Evolutionary conservation across 1,140 invertebrate species (phyloP).

Genomic region (Drosophila kohkoa): DNA sequence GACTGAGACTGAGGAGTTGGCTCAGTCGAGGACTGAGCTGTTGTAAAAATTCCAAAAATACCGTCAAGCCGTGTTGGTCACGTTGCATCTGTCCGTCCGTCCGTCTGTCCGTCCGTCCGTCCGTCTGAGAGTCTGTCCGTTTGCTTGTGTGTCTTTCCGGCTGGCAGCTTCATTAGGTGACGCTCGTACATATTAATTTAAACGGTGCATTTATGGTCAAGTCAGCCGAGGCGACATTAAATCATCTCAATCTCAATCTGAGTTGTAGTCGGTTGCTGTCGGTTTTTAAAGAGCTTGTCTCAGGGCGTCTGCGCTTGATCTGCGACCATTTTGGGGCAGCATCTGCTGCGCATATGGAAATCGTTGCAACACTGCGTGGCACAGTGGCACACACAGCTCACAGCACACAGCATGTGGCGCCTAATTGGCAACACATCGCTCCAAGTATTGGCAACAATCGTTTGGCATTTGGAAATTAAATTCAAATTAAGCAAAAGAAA

Average conservation of each 20-base stretch:
- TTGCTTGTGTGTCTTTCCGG: not conserved
- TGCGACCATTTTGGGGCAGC: conserved; percentile 57
- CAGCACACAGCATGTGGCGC: conserved; percentile 29
- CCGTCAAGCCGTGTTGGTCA: conserved; percentile 65
- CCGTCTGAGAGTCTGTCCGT: not conserved
- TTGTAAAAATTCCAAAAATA: conserved; percentile 83
- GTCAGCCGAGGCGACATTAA: conserved; percentile 59
- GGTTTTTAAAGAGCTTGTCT: too few relatives aligned
- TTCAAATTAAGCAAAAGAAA: conserved; percentile 38
- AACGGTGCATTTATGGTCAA: conserved; percentile 65
- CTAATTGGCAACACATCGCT: conserved; percentile 50
- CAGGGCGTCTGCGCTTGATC: conserved; percentile 53
- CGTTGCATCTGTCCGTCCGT: conserved; percentile 36
- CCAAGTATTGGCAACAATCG: not conserved
- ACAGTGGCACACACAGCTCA: conserved; percentile 3
- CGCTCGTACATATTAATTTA: conserved; percentile 81
- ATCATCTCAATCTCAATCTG: conserved; percentile 54
- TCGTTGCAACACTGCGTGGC: conserved; percentile 48
- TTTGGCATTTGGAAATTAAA: conserved; percentile 39
- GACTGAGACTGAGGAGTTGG: conserved; percentile 60
- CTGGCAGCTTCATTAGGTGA: conserved; percentile 75
- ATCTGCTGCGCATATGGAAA: conserved; percentile 51
- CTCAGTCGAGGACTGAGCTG: conserved; percentile 52
- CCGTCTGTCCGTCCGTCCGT: not conserved
- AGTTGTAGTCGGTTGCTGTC: not conserved